Evolutionary conservation across 2,888 invertebrate species (phyloP).

Genomic region (Dione juno): DNA sequence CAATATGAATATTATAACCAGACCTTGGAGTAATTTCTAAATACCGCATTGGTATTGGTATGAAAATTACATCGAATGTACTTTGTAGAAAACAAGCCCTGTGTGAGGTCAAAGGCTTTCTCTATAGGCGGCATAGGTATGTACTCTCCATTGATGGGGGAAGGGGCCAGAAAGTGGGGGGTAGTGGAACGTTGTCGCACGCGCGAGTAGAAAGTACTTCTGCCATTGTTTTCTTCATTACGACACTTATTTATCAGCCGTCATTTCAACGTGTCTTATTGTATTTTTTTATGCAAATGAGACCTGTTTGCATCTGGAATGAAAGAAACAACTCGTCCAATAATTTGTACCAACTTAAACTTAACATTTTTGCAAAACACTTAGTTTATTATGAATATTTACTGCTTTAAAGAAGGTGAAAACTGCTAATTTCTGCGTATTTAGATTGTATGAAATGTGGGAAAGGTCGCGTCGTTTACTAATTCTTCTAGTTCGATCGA

Average conservation of each 20-base stretch:
- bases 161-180: constrained; percentile 50
- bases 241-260: constrained; percentile 75
- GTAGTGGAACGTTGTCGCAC: constrained; percentile 55
- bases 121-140: constrained; percentile 63
- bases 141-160: constrained; percentile 52
- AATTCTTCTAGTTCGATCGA: constrained; percentile 40
- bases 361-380: not conserved
- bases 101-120: constrained; percentile 78
- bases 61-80: constrained; percentile 64
- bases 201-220: constrained; percentile 74
- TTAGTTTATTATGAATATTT: constrained; percentile 10
- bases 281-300: constrained; percentile 71
- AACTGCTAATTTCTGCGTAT: not conserved
- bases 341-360: constrained; percentile 4
- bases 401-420: not conserved
- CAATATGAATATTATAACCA: constrained; percentile 29
- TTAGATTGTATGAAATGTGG: constrained; percentile 13
- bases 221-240: constrained; percentile 78
- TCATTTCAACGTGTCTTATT: constrained; percentile 65
- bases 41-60: constrained; percentile 45
- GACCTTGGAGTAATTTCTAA: constrained; percentile 38
- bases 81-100: constrained; percentile 65
- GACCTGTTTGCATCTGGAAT: constrained; percentile 48
- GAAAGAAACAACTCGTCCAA: constrained; percentile 46
- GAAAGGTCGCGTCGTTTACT: constrained; percentile 35